Percentiles rank a stretch among this genome's conserved stretches.
Conservation (phyloP, 1,140 invertebrate genomes). For the Phenacoccus solenopsis region DNA sequence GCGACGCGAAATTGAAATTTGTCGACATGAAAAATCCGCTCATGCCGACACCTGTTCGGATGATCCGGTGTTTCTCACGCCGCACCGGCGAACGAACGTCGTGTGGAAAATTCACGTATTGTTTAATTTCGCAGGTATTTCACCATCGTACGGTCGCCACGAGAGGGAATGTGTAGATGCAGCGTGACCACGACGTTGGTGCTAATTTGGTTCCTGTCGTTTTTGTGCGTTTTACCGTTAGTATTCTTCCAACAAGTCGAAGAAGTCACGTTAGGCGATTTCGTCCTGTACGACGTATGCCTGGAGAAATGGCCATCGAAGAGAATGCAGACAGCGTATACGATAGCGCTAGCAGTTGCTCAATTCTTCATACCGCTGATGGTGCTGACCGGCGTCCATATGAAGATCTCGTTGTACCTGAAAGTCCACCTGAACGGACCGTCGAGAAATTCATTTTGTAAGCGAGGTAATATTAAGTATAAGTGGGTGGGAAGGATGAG, state of each 20-base stretch:
- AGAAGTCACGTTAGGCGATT: constrained; percentile 29
- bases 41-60: no score
- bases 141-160: constrained; percentile 38
- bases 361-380: constrained; percentile 42
- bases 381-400: constrained; percentile 39
- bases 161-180: constrained; percentile 27
- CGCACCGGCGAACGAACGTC: no score
- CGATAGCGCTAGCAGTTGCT: constrained; percentile 32
- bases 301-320: constrained; percentile 34
- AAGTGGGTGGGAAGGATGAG: no score
- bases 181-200: constrained; percentile 31
- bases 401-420: constrained; percentile 37
- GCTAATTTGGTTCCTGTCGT: constrained; percentile 41
- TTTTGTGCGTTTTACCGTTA: constrained; percentile 37
- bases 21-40: no score
- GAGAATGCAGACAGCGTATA: constrained; percentile 30
- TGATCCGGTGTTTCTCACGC: no score
- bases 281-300: constrained; percentile 33
- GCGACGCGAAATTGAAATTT: no score
- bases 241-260: constrained; percentile 37
- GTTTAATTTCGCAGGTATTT: constrained; percentile 28
- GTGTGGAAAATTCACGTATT: no score
- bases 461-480: constrained; percentile 25
- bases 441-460: constrained; percentile 26
- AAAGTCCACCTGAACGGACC: constrained; percentile 27